phyloP scores from a whole-genome alignment of 2,888 invertebrate genomes.

The Acronicta aceris region DNA sequence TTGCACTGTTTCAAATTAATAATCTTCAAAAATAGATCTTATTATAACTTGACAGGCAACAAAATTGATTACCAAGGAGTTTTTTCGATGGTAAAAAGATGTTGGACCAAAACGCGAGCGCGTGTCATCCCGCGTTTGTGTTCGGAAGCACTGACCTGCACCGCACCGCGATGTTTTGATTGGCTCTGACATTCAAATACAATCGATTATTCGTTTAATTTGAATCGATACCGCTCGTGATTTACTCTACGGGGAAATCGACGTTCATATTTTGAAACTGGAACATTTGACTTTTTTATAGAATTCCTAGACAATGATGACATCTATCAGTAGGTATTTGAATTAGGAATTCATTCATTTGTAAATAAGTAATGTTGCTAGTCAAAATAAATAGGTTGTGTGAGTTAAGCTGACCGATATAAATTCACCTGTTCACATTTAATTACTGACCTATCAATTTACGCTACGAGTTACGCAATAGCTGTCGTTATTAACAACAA shows the following conservation, averaged over 20 bases:
- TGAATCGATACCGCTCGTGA: conserved; percentile 76
- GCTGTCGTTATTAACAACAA: conserved; percentile 58
- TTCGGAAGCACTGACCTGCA: conserved; percentile 86
- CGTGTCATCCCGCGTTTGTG: conserved; percentile 83
- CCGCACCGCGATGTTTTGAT: conserved; percentile 83
- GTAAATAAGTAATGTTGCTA: conserved; percentile 12
- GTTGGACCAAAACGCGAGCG: conserved; percentile 72
- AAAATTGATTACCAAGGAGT: conserved; percentile 26
- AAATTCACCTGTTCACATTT: conserved; percentile 42
- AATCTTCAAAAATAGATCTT: conserved; percentile 42
- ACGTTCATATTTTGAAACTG: conserved; percentile 65
- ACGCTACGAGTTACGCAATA: conserved; percentile 58
- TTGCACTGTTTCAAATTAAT: conserved; percentile 43
- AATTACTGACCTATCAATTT: conserved; percentile 56
- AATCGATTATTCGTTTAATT: conserved; percentile 86
- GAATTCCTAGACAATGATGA: conserved; percentile 33
- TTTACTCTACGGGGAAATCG: conserved; percentile 56
- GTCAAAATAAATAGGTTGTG: conserved; percentile 21
- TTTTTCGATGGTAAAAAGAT: conserved; percentile 49
- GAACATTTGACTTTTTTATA: conserved; percentile 57
- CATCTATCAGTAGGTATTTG: conserved; percentile 8
- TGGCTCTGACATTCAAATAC: conserved; percentile 85
- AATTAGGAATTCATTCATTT: conserved; percentile 7
- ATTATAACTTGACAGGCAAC: conserved; percentile 29
- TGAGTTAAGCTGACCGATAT: conserved; percentile 26